These are phyloP conservation scores for Pangasianodon hypophthalmus DNA, from an alignment of 2,113 vertebrate species.

Conservation along the genomic window DNA sequence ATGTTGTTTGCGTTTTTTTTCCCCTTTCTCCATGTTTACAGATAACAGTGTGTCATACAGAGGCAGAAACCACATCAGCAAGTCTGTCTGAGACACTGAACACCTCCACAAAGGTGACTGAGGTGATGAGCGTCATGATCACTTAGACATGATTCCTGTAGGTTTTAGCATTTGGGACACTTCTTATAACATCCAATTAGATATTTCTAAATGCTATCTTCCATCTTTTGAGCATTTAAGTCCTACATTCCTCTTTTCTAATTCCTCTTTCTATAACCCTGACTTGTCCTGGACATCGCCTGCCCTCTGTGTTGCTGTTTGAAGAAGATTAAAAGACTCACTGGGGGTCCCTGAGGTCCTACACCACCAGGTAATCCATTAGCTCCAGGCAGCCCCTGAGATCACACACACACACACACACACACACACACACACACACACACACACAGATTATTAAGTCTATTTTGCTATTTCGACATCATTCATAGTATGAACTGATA, in stretches of 20 bases:
- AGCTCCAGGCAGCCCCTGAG: slow-evolving; percentile 87
- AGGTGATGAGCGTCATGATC: not conserved
- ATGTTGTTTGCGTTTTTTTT: not conserved
- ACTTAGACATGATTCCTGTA: not conserved
- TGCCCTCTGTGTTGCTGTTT: not conserved
- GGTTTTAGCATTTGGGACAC: not conserved
- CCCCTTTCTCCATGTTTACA: not conserved
- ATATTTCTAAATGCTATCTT: not conserved
- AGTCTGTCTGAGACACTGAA: not conserved
- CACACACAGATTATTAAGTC: not conserved
- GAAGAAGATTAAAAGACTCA: slow-evolving; percentile 71
- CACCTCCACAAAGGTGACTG: not conserved
- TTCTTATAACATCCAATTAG: not conserved
- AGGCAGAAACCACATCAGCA: not conserved
- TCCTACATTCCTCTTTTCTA: not conserved
- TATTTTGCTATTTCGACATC: not conserved
- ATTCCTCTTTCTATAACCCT: not conserved
- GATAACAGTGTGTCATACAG: not conserved
- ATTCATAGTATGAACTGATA: not conserved
- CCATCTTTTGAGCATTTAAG: not conserved
- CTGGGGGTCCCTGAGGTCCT: slow-evolving; percentile 84
- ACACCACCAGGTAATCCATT: slow-evolving; percentile 86
- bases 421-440: not conserved
- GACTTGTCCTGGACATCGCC: not conserved
- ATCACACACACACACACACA: slow-evolving; percentile 4